Evolutionary conservation across 1,140 invertebrate genomes (phyloP).

Genomic region (Lasaia peninsularis): DNA sequence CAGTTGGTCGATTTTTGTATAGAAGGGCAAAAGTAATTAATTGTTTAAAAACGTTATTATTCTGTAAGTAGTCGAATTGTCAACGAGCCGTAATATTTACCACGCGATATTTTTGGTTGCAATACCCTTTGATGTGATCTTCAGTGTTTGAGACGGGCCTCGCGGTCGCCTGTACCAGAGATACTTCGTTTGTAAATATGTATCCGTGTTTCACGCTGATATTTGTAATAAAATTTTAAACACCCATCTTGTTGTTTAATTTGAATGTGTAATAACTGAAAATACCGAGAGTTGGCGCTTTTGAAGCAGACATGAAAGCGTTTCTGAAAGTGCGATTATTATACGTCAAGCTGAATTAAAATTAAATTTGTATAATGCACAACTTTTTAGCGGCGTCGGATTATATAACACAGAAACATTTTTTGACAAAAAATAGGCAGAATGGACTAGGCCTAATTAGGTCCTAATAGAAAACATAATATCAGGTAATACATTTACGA

Average conservation of each 20-base stretch:
- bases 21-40: too few species aligned
- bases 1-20: too few species aligned
- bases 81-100: background rate
- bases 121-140: constrained; percentile 11
- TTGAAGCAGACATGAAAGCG: too few species aligned
- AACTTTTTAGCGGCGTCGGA: too few species aligned
- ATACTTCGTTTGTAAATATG: constrained; percentile 51
- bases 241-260: constrained; percentile 39
- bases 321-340: too few species aligned
- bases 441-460: too few species aligned
- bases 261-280: constrained; percentile 2
- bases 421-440: too few species aligned
- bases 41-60: background rate
- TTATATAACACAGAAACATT: too few species aligned
- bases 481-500: too few species aligned
- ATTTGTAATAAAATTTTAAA: constrained; percentile 60
- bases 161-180: background rate
- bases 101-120: background rate
- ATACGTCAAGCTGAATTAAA: too few species aligned
- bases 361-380: too few species aligned
- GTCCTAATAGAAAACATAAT: too few species aligned
- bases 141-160: constrained; percentile 8
- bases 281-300: background rate
- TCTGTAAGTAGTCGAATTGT: background rate
- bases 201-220: constrained; percentile 52